Base-by-base conservation (phyloP, 2,888 invertebrate species). In the Meiosimyza platycephala region DNA sequence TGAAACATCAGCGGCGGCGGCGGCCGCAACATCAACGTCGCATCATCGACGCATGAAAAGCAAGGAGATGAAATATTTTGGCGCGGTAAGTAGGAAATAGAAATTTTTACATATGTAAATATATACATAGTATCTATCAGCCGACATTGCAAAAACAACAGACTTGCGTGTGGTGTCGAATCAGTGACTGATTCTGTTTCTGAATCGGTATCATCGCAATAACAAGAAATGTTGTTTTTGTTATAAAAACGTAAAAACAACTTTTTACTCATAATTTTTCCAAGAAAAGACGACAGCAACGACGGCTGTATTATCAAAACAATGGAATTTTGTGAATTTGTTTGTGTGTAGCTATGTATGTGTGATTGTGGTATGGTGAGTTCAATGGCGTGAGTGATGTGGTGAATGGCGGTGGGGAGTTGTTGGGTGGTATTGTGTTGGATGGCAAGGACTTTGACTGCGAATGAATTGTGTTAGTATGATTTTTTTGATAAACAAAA, bases 1-100 rank as follows among this genome's bases (percentile, higher is more conserved):
- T 6, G 75, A 74, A 48, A 76, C 76, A 11, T 76, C 76, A 48
- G 81, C 81, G 60, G 78, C 68, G 69, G 73, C 55, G 72, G 74
- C 75, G 51, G 76, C 80, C 59, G 76, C 82, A 77, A 76, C 81
- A 71, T 76, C 79, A 77, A 63, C 71, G 55, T 76, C 77, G 28
- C 85, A 84, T 73, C 83, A 82, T 77, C 80, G 84, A 77, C 80
- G 86, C 76, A 82, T 85, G 76, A 85, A 85, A 78, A 85, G 83
- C 80, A 85, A 85, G 78, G 85, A 86, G 78, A 83, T 85, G 77
- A 85, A 85, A 80, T 86, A 85, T 80, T 85, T 85, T 78, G 85
- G 85, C 79, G 82, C 86, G 85, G 85, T 85, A 76, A 85, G 86
- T 84, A 78, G 79, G 40, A 40, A 40, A 40, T 40, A 40, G 40